Percentiles rank a stretch among this genome's conserved stretches.
Evolutionary conservation across 2,888 invertebrate genomes (phyloP).

Genomic region (Oxycera nigricornis): DNA sequence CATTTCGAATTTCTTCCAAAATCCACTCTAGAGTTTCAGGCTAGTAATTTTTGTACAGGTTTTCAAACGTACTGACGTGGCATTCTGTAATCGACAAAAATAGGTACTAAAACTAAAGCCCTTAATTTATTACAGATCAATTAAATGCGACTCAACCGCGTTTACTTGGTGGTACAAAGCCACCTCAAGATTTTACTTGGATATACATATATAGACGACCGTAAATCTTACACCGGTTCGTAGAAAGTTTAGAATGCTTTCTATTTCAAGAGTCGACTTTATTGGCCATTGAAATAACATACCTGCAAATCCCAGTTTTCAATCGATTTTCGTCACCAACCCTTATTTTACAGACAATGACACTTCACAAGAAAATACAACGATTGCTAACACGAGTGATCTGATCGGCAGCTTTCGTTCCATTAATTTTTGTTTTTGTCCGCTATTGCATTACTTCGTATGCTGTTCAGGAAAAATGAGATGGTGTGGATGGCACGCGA

Average conservation of each 20-base stretch:
- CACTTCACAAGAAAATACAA: background rate
- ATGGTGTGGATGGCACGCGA: background rate
- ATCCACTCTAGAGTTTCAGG: background rate
- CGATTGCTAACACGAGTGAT: background rate
- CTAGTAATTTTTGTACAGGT: background rate
- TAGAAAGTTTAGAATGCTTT: background rate
- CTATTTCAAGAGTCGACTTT: background rate
- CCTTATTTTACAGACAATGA: background rate
- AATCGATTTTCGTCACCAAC: background rate
- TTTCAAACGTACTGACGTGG: background rate
- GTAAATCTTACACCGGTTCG: background rate
- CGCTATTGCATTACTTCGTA: background rate
- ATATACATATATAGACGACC: background rate
- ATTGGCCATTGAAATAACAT: background rate
- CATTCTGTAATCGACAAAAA: background rate
- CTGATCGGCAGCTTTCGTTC: background rate
- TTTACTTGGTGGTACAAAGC: background rate
- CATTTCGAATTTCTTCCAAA: background rate
- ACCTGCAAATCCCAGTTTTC: background rate
- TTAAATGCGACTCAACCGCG: background rate
- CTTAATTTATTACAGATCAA: background rate
- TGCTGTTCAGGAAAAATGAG: background rate
- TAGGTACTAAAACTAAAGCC: background rate
- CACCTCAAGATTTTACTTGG: background rate
- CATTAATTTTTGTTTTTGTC: background rate